Base-by-base conservation (phyloP, 2,888 invertebrate species). In the Mystacides longicornis region DNA sequence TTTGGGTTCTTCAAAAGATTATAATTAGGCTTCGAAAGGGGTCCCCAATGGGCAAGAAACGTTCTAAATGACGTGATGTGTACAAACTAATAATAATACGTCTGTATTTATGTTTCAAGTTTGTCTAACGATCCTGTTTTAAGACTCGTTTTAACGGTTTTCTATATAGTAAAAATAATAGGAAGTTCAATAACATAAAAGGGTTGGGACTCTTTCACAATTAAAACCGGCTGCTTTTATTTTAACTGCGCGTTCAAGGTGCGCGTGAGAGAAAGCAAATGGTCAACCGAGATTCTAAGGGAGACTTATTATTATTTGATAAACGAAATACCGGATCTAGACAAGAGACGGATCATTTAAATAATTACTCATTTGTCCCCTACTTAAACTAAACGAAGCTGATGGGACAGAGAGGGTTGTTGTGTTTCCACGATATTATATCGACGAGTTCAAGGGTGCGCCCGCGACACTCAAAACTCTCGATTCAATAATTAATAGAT, bases 321-420 rank as follows among this genome's bases (percentile, higher is more conserved):
- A 37, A 37, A n/a, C n/a, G n/a, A 51, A 27, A 51, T 57, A 55
- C 56, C 53, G 57, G 59, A 55, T 51, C 20, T 51, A 57, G 59
- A 57, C 59, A 60, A 60, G 49, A 48, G 47, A 33, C 16, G 20
- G 57, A 55, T 57, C 60, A 74, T 77, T 75, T 74, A 67, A 75
- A 75, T 75, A 75, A 75, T 75, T 75, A 72, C 72, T 75, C 76
- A 76, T 77, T 75, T 75, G 75, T 72, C 68, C 69, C 71, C 56
- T 53, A 48, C 46, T 31, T 23, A 37, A 37, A 37, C 14, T 37
- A 37, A n/a, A 20, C n/a, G n/a, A n/a, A n/a, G n/a, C n/a, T n/a
- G n/a, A n/a, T n/a, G n/a, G n/a, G n/a, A n/a, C n/a, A n/a, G n/a
- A n/a, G n/a, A n/a, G n/a, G n/a, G n/a, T n/a, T n/a, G n/a, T n/a